phyloP scores from a whole-genome alignment of 2,888 invertebrate species.

The Oscheius sp. region DNA sequence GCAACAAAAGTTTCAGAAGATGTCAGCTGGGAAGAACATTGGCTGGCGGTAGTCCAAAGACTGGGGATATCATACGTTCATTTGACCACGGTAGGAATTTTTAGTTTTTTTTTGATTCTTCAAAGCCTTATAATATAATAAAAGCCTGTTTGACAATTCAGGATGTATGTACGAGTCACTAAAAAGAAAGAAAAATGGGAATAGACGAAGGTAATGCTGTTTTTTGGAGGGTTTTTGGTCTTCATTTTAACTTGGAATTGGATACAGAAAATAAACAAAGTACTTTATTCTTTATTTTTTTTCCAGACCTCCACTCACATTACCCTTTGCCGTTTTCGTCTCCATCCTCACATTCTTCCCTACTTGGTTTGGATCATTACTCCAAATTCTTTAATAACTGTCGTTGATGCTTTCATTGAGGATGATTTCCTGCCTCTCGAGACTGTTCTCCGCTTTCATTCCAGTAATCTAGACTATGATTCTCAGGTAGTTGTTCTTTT shows the following conservation, averaged over 20 bases:
- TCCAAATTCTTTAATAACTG: not conserved
- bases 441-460: conserved; percentile 15
- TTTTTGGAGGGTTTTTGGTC: too few relatives aligned
- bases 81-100: not conserved
- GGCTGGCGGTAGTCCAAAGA: conserved; percentile 1
- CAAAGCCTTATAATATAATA: too few relatives aligned
- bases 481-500: conserved; percentile 14
- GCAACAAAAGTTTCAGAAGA: not conserved
- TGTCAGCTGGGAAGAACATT: not conserved
- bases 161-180: too few relatives aligned
- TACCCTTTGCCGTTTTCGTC: conserved; percentile 6
- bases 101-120: too few relatives aligned
- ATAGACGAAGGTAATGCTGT: too few relatives aligned
- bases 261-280: too few relatives aligned
- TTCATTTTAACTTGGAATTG: too few relatives aligned
- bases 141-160: too few relatives aligned
- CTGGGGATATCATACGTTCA: not conserved
- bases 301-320: not conserved
- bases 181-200: too few relatives aligned
- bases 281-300: not conserved
- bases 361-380: conserved; percentile 16
- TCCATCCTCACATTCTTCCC: conserved; percentile 25
- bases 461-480: conserved; percentile 26
- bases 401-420: not conserved
- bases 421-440: conserved; percentile 20